Percentiles rank a stretch among this genome's conserved stretches.
These are phyloP conservation scores for Chelonia mydas DNA, from an alignment of 2,797 vertebrate species.

Conservation along the genomic window DNA sequence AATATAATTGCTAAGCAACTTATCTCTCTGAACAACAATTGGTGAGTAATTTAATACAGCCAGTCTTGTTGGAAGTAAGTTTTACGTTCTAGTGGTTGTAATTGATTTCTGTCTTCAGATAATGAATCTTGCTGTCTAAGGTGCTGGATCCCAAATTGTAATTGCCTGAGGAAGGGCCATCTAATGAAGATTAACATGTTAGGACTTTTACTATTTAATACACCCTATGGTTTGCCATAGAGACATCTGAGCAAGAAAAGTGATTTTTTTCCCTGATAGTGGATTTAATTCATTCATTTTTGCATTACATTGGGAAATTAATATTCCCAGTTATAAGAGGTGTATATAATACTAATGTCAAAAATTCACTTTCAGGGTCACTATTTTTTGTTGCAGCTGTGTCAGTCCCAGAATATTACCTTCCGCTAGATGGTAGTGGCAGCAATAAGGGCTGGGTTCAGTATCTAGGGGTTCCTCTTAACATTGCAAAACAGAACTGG, in stretches of 20 bases:
- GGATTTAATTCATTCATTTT: not conserved
- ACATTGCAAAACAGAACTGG: not conserved
- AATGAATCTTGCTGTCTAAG: not conserved
- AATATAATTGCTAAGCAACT: slow-evolving; percentile 80
- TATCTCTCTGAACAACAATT: slow-evolving; percentile 81
- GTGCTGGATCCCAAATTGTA: not conserved
- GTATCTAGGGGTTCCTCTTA: not conserved
- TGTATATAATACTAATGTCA: not conserved
- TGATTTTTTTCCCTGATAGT: not conserved
- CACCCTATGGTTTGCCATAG: not conserved
- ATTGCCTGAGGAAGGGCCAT: not conserved
- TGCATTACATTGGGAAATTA: not conserved
- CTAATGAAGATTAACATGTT: not conserved
- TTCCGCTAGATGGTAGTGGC: not conserved
- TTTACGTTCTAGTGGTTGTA: not conserved
- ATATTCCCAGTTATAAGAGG: not conserved
- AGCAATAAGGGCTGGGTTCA: not conserved
- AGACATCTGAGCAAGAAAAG: not conserved
- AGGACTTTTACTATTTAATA: not conserved
- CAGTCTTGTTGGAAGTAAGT: slow-evolving; percentile 2
- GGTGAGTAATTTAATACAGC: slow-evolving; percentile 64
- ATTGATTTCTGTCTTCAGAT: not conserved
- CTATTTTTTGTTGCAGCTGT: not conserved
- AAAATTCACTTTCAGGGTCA: rapidly evolving
- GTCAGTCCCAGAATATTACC: not conserved